Conservation (phyloP, 2,113 vertebrate species). For the Pangasianodon gigas region DNA sequence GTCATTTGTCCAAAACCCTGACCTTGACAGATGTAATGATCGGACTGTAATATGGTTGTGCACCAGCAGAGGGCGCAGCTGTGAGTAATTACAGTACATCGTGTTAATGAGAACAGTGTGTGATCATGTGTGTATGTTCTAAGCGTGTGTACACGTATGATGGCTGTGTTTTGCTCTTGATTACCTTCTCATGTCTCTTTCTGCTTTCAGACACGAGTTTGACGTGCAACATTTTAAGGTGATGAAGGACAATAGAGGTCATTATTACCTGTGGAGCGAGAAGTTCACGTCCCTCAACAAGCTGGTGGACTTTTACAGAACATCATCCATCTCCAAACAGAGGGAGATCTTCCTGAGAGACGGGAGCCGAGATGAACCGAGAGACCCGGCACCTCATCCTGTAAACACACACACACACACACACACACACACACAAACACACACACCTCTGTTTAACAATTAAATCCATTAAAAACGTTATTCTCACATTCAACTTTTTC, state of each 20-base stretch:
- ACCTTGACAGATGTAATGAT: neutral
- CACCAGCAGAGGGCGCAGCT: conserved; percentile 8
- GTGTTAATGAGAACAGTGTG: neutral
- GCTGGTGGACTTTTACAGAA: conserved; percentile 92
- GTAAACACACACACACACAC: conserved; percentile 38
- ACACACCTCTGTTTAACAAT: neutral
- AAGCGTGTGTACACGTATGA: neutral
- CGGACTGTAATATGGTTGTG: neutral
- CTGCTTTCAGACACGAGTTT: conserved; percentile 79
- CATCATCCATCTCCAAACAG: conserved; percentile 86
- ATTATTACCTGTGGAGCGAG: conserved; percentile 93
- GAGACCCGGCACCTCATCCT: conserved; percentile 29
- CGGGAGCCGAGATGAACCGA: conserved; percentile 63
- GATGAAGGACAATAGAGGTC: conserved; percentile 85
- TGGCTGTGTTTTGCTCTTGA: neutral
- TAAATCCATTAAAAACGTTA: neutral
- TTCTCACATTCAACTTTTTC: too few species aligned
- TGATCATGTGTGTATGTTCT: neutral
- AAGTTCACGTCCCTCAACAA: conserved; percentile 93
- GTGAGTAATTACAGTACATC: neutral
- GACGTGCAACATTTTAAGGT: conserved; percentile 98
- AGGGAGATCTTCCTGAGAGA: conserved; percentile 86
- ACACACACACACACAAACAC: conserved; percentile 6
- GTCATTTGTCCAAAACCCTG: neutral
- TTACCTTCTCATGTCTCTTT: neutral